A percentile compares a stretch with the other conserved stretches of the same genome.
phyloP scores from a whole-genome alignment of 2,113 vertebrate genomes.

The Syrmaticus mikado region DNA sequence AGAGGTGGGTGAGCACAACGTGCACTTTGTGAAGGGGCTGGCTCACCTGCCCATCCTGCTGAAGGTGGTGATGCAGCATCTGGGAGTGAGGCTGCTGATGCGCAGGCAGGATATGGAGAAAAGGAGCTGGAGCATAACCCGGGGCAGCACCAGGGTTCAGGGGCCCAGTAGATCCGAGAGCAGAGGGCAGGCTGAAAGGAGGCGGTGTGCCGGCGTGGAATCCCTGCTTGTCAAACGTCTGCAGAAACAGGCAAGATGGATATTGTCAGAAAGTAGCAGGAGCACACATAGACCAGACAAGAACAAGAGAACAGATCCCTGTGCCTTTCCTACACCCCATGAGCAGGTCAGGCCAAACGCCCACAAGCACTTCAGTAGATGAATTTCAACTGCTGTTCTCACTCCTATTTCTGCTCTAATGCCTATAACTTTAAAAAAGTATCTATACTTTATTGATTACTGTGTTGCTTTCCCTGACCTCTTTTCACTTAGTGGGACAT shows the following conservation, averaged over 20 bases:
- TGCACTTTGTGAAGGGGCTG: fast-evolving
- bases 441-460: background rate
- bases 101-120: conserved; percentile 92
- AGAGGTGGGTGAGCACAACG: background rate
- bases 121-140: conserved; percentile 89
- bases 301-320: background rate
- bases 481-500: background rate
- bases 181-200: conserved; percentile 94
- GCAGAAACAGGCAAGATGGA: background rate
- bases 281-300: background rate
- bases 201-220: conserved; percentile 94
- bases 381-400: background rate
- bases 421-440: background rate
- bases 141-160: conserved; percentile 90
- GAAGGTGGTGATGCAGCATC: conserved; percentile 91
- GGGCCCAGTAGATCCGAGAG: conserved; percentile 89
- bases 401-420: background rate
- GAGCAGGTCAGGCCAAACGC: background rate
- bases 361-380: background rate
- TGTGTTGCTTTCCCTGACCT: background rate
- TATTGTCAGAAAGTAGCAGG: background rate
- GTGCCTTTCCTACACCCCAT: background rate
- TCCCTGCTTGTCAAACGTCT: conserved; percentile 97
- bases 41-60: conserved; percentile 83
- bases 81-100: conserved; percentile 98